These are phyloP conservation scores for Drosophila oshimai DNA, from an alignment of 1,140 invertebrate species.

Conservation along the genomic window DNA sequence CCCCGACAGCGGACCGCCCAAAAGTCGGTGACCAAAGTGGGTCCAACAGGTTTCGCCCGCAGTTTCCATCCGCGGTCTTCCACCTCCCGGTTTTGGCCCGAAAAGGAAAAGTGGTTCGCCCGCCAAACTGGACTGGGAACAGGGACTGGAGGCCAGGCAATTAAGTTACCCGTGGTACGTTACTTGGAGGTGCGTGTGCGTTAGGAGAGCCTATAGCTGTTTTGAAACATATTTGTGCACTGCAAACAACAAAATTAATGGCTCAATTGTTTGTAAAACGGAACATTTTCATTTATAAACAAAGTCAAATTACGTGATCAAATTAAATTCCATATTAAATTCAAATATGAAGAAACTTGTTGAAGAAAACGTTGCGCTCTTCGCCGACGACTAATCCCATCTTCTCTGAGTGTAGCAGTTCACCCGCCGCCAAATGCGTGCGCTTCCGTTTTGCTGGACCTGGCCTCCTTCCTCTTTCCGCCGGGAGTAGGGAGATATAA, in stretches of 20 bases:
- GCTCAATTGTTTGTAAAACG: no score
- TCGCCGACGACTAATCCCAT: no score
- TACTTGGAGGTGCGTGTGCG: conserved; percentile 13
- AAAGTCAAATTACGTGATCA: no score
- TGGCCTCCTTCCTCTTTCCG: conserved; percentile 27
- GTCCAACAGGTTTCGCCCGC: conserved; percentile 15
- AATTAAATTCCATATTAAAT: no score
- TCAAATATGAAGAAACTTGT: no score
- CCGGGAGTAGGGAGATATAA: conserved; percentile 4
- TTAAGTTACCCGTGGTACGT: conserved; percentile 10
- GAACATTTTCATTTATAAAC: no score
- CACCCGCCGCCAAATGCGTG: neutral
- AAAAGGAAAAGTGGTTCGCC: conserved; percentile 30
- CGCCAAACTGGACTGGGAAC: conserved; percentile 8
- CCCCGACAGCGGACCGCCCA: neutral
- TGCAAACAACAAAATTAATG: no score
- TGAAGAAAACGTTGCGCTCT: no score
- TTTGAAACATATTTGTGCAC: neutral
- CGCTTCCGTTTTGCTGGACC: conserved; percentile 16
- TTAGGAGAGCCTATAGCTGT: neutral
- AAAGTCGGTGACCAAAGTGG: conserved; percentile 29
- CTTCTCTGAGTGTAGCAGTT: neutral
- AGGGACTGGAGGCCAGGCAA: conserved; percentile 13
- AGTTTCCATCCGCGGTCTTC: neutral
- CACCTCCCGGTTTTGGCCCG: conserved; percentile 10